phyloP scores from a whole-genome alignment of 2,797 vertebrate species.

The Meda fulgida region DNA sequence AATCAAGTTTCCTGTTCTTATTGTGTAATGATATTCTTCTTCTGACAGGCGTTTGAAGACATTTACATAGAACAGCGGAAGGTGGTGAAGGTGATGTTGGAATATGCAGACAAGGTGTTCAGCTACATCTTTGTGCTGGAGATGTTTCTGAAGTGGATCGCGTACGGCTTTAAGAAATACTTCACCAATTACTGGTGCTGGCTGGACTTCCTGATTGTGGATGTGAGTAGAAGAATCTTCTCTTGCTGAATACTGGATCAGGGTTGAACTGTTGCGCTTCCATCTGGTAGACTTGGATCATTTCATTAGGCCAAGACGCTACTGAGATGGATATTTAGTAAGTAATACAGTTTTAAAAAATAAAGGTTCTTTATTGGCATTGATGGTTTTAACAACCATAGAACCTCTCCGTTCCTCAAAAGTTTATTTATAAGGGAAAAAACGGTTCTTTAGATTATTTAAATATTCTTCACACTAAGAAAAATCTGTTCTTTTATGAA shows the following conservation, averaged over 20 bases:
- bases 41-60: slow-evolving; percentile 95
- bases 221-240: slow-evolving; percentile 82
- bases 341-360: not conserved
- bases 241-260: not conserved
- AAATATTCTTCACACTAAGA: not conserved
- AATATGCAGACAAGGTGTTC: slow-evolving; percentile 93
- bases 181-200: slow-evolving; percentile 99
- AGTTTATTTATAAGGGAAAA: not conserved
- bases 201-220: slow-evolving; percentile 98
- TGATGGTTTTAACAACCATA: not conserved
- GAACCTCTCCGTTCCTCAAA: not conserved
- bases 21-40: slow-evolving; percentile 1
- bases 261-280: not conserved
- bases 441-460: not conserved
- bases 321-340: not conserved
- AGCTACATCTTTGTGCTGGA: slow-evolving; percentile 95
- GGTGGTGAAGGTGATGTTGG: slow-evolving; percentile 88
- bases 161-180: slow-evolving; percentile 95
- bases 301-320: not conserved
- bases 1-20: not conserved
- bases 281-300: no score
- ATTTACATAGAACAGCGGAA: slow-evolving; percentile 94
- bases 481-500: not conserved
- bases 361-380: not conserved
- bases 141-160: slow-evolving; percentile 97